phyloP scores from a whole-genome alignment of 2,888 invertebrate genomes.

The Standfussiana lucernea region DNA sequence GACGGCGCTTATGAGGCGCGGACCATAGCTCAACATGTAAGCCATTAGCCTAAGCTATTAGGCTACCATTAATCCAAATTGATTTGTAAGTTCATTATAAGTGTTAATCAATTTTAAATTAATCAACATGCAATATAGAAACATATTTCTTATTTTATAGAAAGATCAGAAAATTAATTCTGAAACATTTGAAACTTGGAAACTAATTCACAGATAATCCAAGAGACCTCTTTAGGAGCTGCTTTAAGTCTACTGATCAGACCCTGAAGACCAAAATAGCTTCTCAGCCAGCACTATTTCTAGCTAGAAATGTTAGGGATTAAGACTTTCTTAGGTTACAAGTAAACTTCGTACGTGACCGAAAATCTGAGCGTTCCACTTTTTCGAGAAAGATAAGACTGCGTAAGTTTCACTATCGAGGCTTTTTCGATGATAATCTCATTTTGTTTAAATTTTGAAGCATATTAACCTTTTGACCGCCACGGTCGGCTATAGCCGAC shows the following conservation, averaged over 20 bases:
- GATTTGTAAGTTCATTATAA: not conserved
- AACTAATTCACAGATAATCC: not conserved
- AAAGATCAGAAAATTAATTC: not conserved
- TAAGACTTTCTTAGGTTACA: slow-evolving; percentile 16
- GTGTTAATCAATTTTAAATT: not conserved
- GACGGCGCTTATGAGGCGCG: slow-evolving; percentile 66
- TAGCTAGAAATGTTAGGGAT: slow-evolving; percentile 19
- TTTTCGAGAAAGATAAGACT: not conserved
- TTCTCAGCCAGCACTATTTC: slow-evolving; percentile 1
- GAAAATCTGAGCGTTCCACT: slow-evolving; percentile 3
- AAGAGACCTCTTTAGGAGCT: not conserved
- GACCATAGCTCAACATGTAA: not conserved
- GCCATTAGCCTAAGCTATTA: too few relatives aligned
- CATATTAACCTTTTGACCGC: too few relatives aligned
- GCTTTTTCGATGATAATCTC: not conserved
- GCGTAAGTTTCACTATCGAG: not conserved
- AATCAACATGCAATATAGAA: not conserved
- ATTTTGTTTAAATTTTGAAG: too few relatives aligned
- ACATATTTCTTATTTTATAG: not conserved
- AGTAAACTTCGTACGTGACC: slow-evolving; percentile 31
- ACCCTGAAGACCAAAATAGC: not conserved
- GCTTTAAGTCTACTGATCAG: not conserved
- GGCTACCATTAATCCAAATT: too few relatives aligned
- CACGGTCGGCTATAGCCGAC: too few relatives aligned
- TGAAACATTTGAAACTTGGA: not conserved